A percentile compares a stretch with the other conserved stretches of the same genome.
Conservation (phyloP, 2,888 invertebrate genomes). For the Pterobdella sp. region DNA sequence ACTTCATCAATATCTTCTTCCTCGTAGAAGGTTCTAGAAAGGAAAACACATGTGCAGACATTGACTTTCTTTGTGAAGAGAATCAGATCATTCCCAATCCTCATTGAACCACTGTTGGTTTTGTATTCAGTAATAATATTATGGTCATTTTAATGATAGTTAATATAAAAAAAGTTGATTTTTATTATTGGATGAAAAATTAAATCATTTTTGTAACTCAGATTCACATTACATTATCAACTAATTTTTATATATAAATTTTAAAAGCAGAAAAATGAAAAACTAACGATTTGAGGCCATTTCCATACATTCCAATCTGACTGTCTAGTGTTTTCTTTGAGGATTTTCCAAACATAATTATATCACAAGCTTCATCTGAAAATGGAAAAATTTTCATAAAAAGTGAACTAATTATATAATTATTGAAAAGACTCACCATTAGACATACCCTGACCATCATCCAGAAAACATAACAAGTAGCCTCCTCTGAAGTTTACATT, state of each 20-base stretch:
- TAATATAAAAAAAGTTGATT: neutral
- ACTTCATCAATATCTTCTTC: slow-evolving; percentile 51
- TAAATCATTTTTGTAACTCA: neutral
- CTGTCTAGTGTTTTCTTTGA: slow-evolving; percentile 47
- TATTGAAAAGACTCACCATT: slow-evolving; percentile 39
- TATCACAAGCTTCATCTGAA: slow-evolving; percentile 50
- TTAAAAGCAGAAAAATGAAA: neutral
- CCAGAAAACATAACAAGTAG: slow-evolving; percentile 51
- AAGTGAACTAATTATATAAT: neutral
- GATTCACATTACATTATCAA: neutral
- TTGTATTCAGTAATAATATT: neutral
- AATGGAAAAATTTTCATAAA: slow-evolving; percentile 24
- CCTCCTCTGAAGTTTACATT: slow-evolving; percentile 44
- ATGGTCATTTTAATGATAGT: neutral
- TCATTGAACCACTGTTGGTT: slow-evolving; percentile 51
- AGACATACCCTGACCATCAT: slow-evolving; percentile 54
- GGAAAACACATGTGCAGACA: slow-evolving; percentile 50
- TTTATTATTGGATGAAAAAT: neutral
- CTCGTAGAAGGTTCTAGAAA: slow-evolving; percentile 53
- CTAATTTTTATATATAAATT: neutral
- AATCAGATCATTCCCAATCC: slow-evolving; percentile 53
- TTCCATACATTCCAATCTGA: slow-evolving; percentile 54
- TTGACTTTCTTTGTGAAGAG: slow-evolving; percentile 52
- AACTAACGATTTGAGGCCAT: slow-evolving; percentile 55
- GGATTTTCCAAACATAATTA: slow-evolving; percentile 52